Base-by-base conservation (phyloP, 2,888 invertebrate genomes). In the Danaus chrysippus region DNA sequence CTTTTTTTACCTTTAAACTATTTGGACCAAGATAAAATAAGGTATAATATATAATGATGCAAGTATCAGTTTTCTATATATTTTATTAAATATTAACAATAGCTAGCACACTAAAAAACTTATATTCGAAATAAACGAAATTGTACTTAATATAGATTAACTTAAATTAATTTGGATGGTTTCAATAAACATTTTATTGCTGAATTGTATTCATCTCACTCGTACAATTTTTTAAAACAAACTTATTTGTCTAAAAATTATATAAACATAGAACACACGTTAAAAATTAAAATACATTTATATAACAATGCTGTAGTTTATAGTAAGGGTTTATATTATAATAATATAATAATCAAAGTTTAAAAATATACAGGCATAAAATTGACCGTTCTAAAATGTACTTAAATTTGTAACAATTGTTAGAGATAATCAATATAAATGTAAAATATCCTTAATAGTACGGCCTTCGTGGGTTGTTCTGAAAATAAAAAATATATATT, bases 381-480 rank as follows among this genome's bases (percentile, higher is more conserved):
- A 53, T 53, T 53, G n/a, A 58, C 17, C 42, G 10, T 23, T 53
- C 53, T 3, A n/a, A 15, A 42, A 42, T 58, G 58, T 58, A 53
- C 53, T 58, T 53, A 9, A 42, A n/a, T 11, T 53, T 42, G n/a
- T 49, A 19, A 10, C n/a, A 15, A 23, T 17, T 17, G 1, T 17
- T 49, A 34, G 23, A 10, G 15, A 58, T 5, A 42, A n/a, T n/a
- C n/a, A 10, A 12, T 52, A 13, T 11, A 19, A 12, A 44, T 13
- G 6, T 52, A 42, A 42, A 11, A 43, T 56, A 17, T 52, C 41
- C 56, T 90, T 87, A 97, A 83, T 97, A 97, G 82, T 97, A 97
- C 6, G 96, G 96, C 83, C 97, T 92, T 68, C 97, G 91, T 19
- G 97, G 97, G 87, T 97, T 97, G 80, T 97, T 97, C 96, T 96